A percentile compares a stretch with the other conserved stretches of the same genome.
These are phyloP conservation scores for Mystacides longicornis DNA, from an alignment of 2,888 invertebrate species.

Conservation along the genomic window DNA sequence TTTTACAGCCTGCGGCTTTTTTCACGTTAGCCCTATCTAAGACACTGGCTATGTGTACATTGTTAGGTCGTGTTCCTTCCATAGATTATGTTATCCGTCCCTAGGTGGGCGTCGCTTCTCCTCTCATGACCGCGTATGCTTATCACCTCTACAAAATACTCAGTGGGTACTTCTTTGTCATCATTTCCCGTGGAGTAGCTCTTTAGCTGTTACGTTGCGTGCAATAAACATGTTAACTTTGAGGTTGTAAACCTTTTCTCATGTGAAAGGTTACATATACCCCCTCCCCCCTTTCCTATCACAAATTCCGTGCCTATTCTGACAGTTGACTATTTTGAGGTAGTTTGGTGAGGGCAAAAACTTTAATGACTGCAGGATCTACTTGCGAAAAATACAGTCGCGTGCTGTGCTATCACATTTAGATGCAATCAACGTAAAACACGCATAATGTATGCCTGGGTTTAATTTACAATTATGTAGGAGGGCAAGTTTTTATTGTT, in stretches of 20 bases:
- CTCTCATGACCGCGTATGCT: not conserved
- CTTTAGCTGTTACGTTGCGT: not conserved
- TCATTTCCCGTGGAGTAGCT: not conserved
- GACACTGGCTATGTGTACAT: not conserved
- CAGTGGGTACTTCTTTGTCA: not conserved
- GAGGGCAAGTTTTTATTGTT: no score
- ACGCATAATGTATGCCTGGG: no score
- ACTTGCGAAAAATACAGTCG: not conserved
- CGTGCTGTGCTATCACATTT: not conserved
- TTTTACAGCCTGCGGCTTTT: constrained; percentile 18
- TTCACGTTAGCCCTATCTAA: not conserved
- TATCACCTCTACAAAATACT: not conserved
- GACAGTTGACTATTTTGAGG: not conserved
- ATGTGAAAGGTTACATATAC: not conserved
- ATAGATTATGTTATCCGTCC: not conserved
- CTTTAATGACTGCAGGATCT: not conserved
- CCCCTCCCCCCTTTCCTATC: not conserved
- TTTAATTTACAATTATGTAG: no score
- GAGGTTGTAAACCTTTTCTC: not conserved
- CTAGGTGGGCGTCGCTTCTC: not conserved
- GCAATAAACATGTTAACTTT: not conserved
- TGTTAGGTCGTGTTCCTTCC: not conserved
- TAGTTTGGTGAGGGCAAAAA: not conserved
- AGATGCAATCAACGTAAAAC: not conserved
- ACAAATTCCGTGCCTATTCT: not conserved